Percentiles rank a stretch among this genome's conserved stretches.
Conservation (phyloP, 2,113 vertebrate species). For the Upupa epops region DNA sequence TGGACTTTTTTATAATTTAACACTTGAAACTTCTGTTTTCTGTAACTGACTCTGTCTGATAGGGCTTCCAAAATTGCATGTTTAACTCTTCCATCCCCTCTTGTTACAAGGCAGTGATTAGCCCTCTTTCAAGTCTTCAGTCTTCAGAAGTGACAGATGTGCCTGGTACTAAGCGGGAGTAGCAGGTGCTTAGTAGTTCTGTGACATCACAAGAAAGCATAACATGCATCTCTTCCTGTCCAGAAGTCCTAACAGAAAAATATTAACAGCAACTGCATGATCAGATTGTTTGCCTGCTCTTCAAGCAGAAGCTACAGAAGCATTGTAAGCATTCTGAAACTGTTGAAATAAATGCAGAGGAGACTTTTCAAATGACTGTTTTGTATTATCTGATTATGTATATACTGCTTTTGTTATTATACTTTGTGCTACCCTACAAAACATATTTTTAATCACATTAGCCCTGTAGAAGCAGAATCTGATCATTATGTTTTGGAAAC, state of each 20-base stretch:
- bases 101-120: neutral
- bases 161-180: neutral
- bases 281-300: neutral
- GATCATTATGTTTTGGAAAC: neutral
- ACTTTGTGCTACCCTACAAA: slow-evolving; percentile 2
- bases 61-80: neutral
- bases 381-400: neutral
- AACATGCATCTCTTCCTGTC: neutral
- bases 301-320: neutral
- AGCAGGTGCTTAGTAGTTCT: neutral
- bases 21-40: neutral
- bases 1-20: neutral
- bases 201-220: neutral
- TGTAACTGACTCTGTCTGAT: neutral
- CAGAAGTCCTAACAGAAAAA: neutral
- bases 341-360: neutral
- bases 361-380: neutral
- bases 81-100: neutral
- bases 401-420: neutral
- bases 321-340: neutral
- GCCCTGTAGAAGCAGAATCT: neutral
- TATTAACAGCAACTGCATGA: neutral
- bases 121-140: neutral
- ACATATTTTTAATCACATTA: neutral
- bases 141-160: neutral